phyloP scores from a whole-genome alignment of 2,888 invertebrate genomes.

The Melitaea athalia region DNA sequence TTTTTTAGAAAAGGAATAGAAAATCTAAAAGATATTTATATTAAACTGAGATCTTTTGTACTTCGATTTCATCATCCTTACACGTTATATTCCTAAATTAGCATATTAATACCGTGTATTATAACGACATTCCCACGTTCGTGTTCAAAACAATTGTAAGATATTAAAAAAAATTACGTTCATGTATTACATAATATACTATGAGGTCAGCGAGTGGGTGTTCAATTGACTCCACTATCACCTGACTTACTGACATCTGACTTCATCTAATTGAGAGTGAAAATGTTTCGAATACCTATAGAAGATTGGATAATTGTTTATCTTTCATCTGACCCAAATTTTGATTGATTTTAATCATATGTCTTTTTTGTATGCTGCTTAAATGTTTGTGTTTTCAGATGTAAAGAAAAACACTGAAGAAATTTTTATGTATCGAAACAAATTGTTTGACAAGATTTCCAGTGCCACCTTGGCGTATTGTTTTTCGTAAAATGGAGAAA shows the following conservation, averaged over 20 bases:
- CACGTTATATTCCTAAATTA: not conserved
- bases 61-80: not conserved
- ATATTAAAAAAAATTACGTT: not conserved
- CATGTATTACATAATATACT: slow-evolving; percentile 26
- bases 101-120: not conserved
- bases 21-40: not conserved
- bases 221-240: slow-evolving; percentile 42
- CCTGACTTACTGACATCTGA: slow-evolving; percentile 60
- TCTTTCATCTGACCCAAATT: not conserved
- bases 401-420: too few relatives aligned
- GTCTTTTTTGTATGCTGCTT: too few relatives aligned
- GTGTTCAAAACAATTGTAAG: not conserved
- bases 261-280: slow-evolving; percentile 39
- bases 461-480: too few relatives aligned
- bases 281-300: slow-evolving; percentile 24
- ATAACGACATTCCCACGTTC: not conserved
- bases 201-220: slow-evolving; percentile 45
- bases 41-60: not conserved
- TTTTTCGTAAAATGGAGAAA: too few relatives aligned
- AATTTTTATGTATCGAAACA: too few relatives aligned
- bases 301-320: slow-evolving; percentile 13
- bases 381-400: too few relatives aligned
- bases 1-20: too few relatives aligned
- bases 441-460: too few relatives aligned
- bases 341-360: not conserved